Percentiles rank a stretch among this genome's conserved stretches.
phyloP scores from a whole-genome alignment of 1,140 invertebrate species.

The Helicoverpa armigera region DNA sequence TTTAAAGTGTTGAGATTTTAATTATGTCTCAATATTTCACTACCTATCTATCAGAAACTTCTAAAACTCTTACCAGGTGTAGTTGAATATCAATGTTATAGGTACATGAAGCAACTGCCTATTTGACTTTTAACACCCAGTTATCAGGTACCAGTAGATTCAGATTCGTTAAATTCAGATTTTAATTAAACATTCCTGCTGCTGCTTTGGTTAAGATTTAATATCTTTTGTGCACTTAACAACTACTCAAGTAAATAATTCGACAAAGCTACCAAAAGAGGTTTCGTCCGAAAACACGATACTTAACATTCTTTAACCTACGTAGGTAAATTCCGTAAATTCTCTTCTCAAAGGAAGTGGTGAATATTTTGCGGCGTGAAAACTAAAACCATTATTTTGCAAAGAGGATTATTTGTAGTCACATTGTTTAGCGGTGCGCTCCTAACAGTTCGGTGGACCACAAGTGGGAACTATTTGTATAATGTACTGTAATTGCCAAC shows the following conservation, averaged over 20 bases:
- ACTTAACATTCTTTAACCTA: conserved; percentile 9
- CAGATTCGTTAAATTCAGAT: no score
- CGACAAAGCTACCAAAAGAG: neutral
- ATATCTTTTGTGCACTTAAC: no score
- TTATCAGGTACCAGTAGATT: no score
- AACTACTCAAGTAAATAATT: neutral
- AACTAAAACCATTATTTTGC: conserved; percentile 29
- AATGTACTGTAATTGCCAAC: neutral
- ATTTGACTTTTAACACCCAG: no score
- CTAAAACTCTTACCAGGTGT: no score
- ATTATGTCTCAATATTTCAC: no score
- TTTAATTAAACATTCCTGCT: neutral
- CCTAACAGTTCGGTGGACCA: neutral
- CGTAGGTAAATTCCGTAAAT: neutral
- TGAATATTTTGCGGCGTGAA: neutral
- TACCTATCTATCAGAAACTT: no score
- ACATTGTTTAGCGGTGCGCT: neutral
- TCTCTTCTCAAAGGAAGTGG: neutral
- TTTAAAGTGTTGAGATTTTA: no score
- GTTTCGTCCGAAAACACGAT: neutral
- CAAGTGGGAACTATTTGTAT: neutral
- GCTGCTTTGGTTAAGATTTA: no score
- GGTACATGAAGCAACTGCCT: no score
- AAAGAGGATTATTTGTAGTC: conserved; percentile 2
- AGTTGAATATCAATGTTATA: no score